phyloP scores from a whole-genome alignment of 2,888 invertebrate genomes.

The Lepidochitona cinerea region DNA sequence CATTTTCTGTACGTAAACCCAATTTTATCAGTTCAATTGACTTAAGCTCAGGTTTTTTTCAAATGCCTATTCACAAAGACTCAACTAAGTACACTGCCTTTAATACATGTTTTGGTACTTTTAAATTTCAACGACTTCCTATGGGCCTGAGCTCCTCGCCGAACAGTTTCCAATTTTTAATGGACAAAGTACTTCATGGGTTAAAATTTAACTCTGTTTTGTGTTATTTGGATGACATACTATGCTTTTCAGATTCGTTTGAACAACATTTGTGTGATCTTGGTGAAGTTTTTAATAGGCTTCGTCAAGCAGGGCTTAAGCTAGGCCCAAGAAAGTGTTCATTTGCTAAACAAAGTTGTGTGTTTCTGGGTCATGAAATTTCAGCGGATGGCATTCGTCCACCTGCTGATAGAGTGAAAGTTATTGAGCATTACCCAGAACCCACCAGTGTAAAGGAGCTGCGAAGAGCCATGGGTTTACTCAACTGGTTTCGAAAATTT shows the following conservation, averaged over 20 bases:
- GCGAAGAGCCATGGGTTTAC: slow-evolving; percentile 8
- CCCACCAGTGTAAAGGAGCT: background rate
- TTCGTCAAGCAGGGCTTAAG: background rate
- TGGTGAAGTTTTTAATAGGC: background rate
- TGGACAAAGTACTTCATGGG: slow-evolving; percentile 5
- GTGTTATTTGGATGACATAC: slow-evolving; percentile 13
- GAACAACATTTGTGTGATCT: background rate
- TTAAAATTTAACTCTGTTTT: slow-evolving; percentile 3
- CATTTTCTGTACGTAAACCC: background rate
- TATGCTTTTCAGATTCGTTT: slow-evolving; percentile 9
- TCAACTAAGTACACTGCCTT: background rate
- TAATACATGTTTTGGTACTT: slow-evolving; percentile 7
- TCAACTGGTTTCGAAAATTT: too few relatives aligned
- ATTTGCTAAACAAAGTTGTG: background rate
- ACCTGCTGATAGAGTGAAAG: too few relatives aligned
- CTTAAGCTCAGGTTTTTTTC: slow-evolving; percentile 15
- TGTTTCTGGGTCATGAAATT: slow-evolving; percentile 6
- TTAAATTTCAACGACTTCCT: slow-evolving; percentile 9
- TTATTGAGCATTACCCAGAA: slow-evolving; percentile 3
- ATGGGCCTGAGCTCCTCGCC: background rate
- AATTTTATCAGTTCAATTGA: slow-evolving; percentile 11
- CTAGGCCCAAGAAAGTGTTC: slow-evolving; percentile 6
- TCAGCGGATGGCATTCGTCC: too few relatives aligned
- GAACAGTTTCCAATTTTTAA: slow-evolving; percentile 13
- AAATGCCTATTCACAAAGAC: background rate